phyloP scores from a whole-genome alignment of 2,797 vertebrate species.

The Atherinosoma microstoma region DNA sequence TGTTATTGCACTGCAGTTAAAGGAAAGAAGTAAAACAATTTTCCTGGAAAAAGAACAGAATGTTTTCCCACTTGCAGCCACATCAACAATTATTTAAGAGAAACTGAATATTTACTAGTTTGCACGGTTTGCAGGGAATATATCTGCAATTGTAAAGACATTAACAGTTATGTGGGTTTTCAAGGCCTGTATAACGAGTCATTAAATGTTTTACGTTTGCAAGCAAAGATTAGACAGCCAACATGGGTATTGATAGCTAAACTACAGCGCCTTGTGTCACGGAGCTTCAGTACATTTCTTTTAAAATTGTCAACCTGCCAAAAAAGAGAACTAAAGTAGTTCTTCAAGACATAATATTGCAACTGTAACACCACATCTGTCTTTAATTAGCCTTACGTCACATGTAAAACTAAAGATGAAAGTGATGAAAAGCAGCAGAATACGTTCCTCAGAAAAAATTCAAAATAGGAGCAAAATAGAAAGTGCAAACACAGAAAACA shows the following conservation, averaged over 20 bases:
- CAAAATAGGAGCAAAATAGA: background rate
- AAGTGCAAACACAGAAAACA: background rate
- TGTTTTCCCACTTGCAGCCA: background rate
- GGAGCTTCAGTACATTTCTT: background rate
- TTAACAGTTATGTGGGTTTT: background rate
- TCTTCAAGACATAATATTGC: background rate
- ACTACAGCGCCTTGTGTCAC: background rate
- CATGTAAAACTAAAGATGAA: background rate
- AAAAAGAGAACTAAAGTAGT: background rate
- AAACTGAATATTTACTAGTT: background rate
- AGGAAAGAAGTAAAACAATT: background rate
- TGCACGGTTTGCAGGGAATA: background rate
- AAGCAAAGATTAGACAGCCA: background rate
- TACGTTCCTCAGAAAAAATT: background rate
- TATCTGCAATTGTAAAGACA: background rate
- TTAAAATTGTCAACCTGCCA: background rate
- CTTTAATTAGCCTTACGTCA: background rate
- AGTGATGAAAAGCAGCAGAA: no score
- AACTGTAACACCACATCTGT: background rate
- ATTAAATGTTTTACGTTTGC: background rate
- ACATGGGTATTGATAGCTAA: background rate
- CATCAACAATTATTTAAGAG: background rate
- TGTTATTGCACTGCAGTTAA: background rate
- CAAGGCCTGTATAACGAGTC: background rate
- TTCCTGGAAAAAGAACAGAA: background rate